Base-by-base conservation (phyloP, 2,888 invertebrate genomes). In the Philhelius pedissequus region DNA sequence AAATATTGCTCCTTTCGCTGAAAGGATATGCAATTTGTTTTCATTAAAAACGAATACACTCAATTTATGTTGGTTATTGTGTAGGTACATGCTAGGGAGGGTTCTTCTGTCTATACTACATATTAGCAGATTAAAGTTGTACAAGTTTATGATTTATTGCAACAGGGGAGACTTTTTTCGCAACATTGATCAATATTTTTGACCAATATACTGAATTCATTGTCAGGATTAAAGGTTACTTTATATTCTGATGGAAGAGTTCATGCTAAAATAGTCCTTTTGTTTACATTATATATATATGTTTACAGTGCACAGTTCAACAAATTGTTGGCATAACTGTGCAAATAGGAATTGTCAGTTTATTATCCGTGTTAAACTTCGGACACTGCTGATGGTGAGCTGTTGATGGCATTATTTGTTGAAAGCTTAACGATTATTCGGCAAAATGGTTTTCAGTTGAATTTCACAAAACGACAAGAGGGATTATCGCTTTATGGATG, bases 151-250 rank as follows among this genome's bases (percentile, higher is more conserved):
- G 32, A 77, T 70, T 52, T 20, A 64, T 56, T 45, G 32, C 43
- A 13, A n/a, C 20, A 48, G 27, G 18, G 3, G 9, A 22, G 32
- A 22, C 22, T 58, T 18, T 18, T 27, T 62, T 62, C 13, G 13
- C 38, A n/a, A n/a, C 9, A 56, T 40, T 18, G 62, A 62, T 43
- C 62, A 60, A 60, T 60, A 43, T 38, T 58, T 40, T 64, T 62
- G 70, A 76, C 56, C 64, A 76, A 81, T 77, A 66, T 71, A 66
- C 66, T 71, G 66, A 81, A 81, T 81, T 77, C 64, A 66, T 52
- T 71, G 50, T 45, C 30, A 60, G 58, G 70, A 81, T 81, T 77
- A 77, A 77, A 58, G 81, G 77, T 77, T 81, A 71, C 71, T 56
- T 32, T 32, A 43, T 48, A 30, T 30, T 38, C 15, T 43, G 62